Evolutionary conservation across 2,113 vertebrate species (phyloP).

Genomic region (Tonatia bakeri): DNA sequence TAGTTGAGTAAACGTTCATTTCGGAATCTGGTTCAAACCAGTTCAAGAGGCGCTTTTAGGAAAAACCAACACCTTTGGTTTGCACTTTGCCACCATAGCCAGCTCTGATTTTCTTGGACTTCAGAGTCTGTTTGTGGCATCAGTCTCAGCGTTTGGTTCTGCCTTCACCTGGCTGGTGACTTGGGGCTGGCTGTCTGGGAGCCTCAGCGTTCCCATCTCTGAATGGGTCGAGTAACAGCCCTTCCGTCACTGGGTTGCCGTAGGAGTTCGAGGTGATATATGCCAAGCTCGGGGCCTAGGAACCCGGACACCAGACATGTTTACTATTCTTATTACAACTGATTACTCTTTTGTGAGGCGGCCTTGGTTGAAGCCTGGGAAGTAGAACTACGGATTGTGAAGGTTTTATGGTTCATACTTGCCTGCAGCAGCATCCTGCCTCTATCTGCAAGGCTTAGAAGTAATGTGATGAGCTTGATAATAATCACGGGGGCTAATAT

Average conservation of each 20-base stretch:
- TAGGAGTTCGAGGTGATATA: accelerated
- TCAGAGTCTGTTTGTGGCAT: not conserved
- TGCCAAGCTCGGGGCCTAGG: not conserved
- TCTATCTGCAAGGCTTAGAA: not conserved
- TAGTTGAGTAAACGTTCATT: not conserved
- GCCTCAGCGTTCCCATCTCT: not conserved
- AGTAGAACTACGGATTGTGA: not conserved
- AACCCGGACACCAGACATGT: not conserved
- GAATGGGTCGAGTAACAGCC: not conserved
- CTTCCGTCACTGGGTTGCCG: not conserved
- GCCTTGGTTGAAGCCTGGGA: not conserved
- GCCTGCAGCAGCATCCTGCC: not conserved
- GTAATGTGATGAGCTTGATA: not conserved
- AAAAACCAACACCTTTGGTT: constrained; percentile 9
- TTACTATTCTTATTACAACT: not conserved
- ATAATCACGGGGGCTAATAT: not conserved
- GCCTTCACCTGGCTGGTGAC: not conserved
- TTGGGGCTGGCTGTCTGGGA: not conserved
- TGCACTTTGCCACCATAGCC: not conserved
- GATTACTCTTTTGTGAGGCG: not conserved
- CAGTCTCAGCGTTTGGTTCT: not conserved
- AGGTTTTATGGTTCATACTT: not conserved
- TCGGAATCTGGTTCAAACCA: not conserved
- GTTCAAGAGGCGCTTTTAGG: not conserved
- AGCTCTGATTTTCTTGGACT: not conserved